These are phyloP conservation scores for Eupleurogrammus muticus DNA, from an alignment of 2,797 vertebrate species.

Conservation along the genomic window DNA sequence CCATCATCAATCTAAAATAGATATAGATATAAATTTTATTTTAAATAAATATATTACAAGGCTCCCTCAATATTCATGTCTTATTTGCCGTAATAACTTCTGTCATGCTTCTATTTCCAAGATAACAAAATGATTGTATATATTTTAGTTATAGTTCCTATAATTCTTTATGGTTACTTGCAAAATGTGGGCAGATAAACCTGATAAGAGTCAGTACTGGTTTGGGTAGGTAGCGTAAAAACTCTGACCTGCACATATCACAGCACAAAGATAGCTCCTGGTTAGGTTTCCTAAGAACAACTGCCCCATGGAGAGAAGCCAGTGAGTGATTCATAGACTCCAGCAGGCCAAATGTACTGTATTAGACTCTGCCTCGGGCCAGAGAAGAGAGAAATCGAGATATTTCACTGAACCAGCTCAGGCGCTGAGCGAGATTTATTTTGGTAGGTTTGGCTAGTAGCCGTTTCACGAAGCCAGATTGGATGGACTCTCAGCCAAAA, in stretches of 20 bases:
- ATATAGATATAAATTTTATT: too few relatives aligned
- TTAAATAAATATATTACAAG: too few relatives aligned
- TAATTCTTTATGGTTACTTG: too few relatives aligned
- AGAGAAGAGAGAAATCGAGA: slow-evolving; percentile 24
- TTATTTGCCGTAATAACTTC: too few relatives aligned
- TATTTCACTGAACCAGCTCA: slow-evolving; percentile 30
- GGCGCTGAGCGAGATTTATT: slow-evolving; percentile 49
- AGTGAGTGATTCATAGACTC: slow-evolving; percentile 49
- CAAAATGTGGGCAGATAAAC: too few relatives aligned
- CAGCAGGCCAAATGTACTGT: slow-evolving; percentile 34
- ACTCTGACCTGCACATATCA: not conserved
- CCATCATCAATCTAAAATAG: too few relatives aligned
- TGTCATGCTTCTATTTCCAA: too few relatives aligned
- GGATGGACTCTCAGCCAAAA: slow-evolving; percentile 35
- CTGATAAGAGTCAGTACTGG: too few relatives aligned
- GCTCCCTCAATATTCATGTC: too few relatives aligned
- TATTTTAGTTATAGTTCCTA: too few relatives aligned
- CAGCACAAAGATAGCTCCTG: slow-evolving; percentile 14
- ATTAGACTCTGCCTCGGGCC: slow-evolving; percentile 25
- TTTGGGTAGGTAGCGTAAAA: not conserved
- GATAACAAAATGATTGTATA: too few relatives aligned
- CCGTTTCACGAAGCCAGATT: slow-evolving; percentile 40
- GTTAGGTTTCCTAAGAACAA: slow-evolving; percentile 26
- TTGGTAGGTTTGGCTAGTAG: slow-evolving; percentile 36
- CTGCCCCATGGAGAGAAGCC: slow-evolving; percentile 14